A percentile compares a stretch with the other conserved stretches of the same genome.
phyloP scores from a whole-genome alignment of 1,140 invertebrate genomes.

The Spodoptera frugiperda region DNA sequence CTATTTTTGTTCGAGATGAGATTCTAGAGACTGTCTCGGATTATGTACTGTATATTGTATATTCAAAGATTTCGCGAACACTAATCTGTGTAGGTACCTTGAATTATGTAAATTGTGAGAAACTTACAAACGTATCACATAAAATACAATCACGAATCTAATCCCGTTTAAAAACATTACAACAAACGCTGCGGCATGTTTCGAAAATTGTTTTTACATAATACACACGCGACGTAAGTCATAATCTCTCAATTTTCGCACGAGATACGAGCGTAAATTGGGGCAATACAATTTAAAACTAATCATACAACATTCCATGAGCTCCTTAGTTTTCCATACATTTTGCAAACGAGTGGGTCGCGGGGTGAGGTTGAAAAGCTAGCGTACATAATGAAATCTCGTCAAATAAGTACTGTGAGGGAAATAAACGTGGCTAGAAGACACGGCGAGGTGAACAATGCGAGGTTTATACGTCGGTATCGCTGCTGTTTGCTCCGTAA shows the following conservation, averaged over 20 bases:
- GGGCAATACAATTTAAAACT: conserved; percentile 56
- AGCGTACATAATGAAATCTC: conserved; percentile 58
- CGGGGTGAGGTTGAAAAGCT: conserved; percentile 45
- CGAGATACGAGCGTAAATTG: conserved; percentile 37
- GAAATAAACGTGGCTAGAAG: conserved; percentile 51
- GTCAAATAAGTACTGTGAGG: conserved; percentile 55
- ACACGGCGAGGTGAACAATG: conserved; percentile 49
- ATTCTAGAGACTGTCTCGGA: neutral
- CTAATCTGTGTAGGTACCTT: neutral
- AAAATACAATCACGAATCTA: neutral
- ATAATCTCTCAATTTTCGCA: conserved; percentile 43
- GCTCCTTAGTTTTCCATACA: conserved; percentile 36
- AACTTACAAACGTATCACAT: neutral
- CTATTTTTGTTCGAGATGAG: conserved; percentile 9
- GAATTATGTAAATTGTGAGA: neutral
- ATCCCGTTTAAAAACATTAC: conserved; percentile 1
- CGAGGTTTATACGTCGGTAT: conserved; percentile 22
- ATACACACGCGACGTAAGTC: conserved; percentile 22
- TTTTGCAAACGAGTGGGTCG: neutral
- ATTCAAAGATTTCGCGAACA: no score
- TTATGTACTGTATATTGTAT: no score
- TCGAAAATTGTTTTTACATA: conserved; percentile 27
- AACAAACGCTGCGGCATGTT: neutral
- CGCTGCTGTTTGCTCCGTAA: conserved; percentile 51
- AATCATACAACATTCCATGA: conserved; percentile 49